Conservation (phyloP, 1,140 invertebrate species). For the Parapsyche elsis region DNA sequence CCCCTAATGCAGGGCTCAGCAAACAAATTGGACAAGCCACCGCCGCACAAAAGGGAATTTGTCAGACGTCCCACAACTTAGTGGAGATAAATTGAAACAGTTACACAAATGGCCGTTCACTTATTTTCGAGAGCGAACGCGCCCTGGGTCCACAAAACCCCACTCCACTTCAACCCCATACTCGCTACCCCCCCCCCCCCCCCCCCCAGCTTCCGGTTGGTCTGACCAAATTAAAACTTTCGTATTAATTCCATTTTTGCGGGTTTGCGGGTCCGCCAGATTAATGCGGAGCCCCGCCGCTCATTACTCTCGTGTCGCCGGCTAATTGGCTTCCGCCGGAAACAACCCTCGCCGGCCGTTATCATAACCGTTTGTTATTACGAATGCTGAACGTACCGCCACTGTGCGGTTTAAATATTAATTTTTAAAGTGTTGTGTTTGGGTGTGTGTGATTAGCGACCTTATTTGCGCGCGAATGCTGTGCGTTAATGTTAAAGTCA, state of each 20-base stretch:
- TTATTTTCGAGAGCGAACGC: slow-evolving; percentile 13
- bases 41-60: slow-evolving; percentile 36
- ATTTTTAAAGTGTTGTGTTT: not conserved
- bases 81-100: slow-evolving; percentile 42
- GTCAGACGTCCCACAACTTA: slow-evolving; percentile 41
- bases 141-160: not conserved
- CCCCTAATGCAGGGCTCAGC: not conserved
- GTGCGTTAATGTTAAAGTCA: not conserved
- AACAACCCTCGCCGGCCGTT: not conserved
- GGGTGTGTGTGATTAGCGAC: not conserved
- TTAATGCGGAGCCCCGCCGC: not conserved
- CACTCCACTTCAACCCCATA: not conserved
- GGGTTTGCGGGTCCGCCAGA: not conserved
- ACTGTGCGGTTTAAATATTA: not conserved
- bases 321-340: slow-evolving; percentile 6
- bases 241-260: slow-evolving; percentile 34
- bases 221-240: slow-evolving; percentile 35
- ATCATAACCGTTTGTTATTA: not conserved
- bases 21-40: slow-evolving; percentile 41
- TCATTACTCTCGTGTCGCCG: not conserved
- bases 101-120: slow-evolving; percentile 41
- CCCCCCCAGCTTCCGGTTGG: not conserved
- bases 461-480: too few species aligned
- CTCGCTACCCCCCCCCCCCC: not conserved
- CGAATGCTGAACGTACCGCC: not conserved